Evolutionary conservation across 2,113 vertebrate genomes (phyloP).

Genomic region (Galemys pyrenaicus): DNA sequence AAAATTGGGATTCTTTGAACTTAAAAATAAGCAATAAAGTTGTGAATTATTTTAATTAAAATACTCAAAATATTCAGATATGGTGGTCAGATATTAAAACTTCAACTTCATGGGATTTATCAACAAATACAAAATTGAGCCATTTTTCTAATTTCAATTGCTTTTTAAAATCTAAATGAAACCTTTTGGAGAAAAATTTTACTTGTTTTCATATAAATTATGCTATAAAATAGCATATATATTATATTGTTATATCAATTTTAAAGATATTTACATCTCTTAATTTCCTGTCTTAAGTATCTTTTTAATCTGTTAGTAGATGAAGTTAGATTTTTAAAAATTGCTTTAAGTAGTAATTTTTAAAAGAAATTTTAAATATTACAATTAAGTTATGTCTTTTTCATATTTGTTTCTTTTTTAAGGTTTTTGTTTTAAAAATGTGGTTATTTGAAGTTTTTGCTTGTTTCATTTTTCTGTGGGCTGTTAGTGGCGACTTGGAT

Average conservation of each 20-base stretch:
- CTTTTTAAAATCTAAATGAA: slow-evolving; percentile 6
- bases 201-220: neutral
- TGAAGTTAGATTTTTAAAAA: neutral
- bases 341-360: neutral
- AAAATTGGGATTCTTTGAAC: slow-evolving; percentile 17
- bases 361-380: neutral
- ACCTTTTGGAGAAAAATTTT: neutral
- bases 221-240: neutral
- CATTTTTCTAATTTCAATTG: slow-evolving; percentile 10
- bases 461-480: neutral
- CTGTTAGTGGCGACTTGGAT: neutral
- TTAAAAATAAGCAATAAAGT: neutral
- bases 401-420: neutral
- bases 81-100: neutral
- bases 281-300: neutral
- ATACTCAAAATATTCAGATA: slow-evolving; percentile 25
- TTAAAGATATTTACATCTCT: neutral
- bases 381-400: neutral
- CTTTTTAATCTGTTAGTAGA: neutral
- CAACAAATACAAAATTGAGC: neutral
- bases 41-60: slow-evolving; percentile 42
- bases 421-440: neutral
- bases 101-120: slow-evolving; percentile 25
- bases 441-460: neutral
- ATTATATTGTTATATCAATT: neutral